These are phyloP conservation scores for Psittacula cyanocephala DNA, from an alignment of 2,113 vertebrate species.

Conservation along the genomic window DNA sequence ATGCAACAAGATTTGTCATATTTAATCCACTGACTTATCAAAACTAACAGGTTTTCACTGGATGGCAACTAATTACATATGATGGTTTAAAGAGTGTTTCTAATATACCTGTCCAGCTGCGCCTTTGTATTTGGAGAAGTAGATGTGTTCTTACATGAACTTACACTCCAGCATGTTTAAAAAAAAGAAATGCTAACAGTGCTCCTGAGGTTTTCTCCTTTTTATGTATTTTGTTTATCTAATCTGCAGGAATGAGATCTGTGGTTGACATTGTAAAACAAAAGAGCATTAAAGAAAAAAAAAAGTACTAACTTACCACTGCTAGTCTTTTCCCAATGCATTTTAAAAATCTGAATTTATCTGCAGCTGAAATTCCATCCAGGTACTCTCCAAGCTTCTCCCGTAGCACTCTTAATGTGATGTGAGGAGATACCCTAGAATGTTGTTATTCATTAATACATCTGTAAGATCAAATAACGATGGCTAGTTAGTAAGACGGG, in stretches of 20 bases:
- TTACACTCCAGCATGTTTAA: background rate
- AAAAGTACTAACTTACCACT: constrained; percentile 78
- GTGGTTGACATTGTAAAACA: background rate
- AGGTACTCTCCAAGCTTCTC: constrained; percentile 79
- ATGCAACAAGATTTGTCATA: background rate
- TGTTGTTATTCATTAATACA: constrained; percentile 57
- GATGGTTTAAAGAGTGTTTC: background rate
- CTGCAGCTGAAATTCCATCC: constrained; percentile 71
- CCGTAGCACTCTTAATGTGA: constrained; percentile 81
- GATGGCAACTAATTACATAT: background rate
- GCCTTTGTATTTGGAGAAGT: background rate
- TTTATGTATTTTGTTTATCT: background rate
- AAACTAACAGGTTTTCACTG: background rate
- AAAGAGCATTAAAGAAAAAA: background rate
- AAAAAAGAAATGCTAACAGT: background rate
- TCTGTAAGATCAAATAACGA: constrained; percentile 47
- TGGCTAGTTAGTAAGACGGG: constrained; percentile 11
- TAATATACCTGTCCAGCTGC: background rate
- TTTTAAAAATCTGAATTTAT: constrained; percentile 89
- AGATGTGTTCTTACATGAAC: background rate
- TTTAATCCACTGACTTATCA: background rate
- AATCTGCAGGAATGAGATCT: background rate
- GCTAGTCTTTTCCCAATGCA: constrained; percentile 89
- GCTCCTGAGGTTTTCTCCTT: background rate
- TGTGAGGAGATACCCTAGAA: constrained; percentile 85